Percentiles rank a stretch among this genome's conserved stretches.
These are phyloP conservation scores for Lampropteryx suffumata DNA, from an alignment of 2,888 invertebrate genomes.

Conservation along the genomic window DNA sequence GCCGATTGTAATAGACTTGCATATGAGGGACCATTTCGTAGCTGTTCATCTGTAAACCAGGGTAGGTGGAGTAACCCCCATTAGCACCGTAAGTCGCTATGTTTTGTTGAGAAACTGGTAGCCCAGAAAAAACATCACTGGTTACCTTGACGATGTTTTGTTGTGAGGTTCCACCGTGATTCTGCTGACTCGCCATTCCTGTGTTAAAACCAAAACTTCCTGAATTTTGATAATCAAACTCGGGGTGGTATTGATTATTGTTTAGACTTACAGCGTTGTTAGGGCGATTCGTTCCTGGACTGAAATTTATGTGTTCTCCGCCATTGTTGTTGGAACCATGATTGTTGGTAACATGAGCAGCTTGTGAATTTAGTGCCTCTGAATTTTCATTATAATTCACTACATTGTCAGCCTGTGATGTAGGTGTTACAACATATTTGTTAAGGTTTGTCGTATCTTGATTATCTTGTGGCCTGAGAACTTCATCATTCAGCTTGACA, in stretches of 20 bases:
- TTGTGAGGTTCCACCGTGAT: neutral
- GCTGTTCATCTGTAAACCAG: neutral
- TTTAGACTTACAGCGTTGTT: neutral
- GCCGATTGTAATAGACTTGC: neutral
- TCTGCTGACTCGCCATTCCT: neutral
- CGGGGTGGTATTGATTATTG: neutral
- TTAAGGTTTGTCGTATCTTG: neutral
- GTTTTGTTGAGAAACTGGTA: neutral
- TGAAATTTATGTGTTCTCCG: too few relatives aligned
- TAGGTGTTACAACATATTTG: neutral
- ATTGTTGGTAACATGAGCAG: too few relatives aligned
- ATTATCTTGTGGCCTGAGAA: neutral
- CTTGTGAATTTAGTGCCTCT: neutral
- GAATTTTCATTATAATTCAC: neutral
- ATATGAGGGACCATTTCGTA: neutral
- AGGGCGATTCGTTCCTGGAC: neutral
- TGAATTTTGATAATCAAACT: neutral
- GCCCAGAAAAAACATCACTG: too few relatives aligned
- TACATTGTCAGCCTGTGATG: neutral
- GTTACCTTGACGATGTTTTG: neutral
- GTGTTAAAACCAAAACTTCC: neutral
- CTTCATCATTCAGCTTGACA: neutral
- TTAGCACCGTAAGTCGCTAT: neutral
- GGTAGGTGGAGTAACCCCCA: too few relatives aligned
- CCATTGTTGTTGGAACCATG: neutral